phyloP scores from a whole-genome alignment of 2,888 invertebrate genomes.

The Hemistola chrysoprasaria region DNA sequence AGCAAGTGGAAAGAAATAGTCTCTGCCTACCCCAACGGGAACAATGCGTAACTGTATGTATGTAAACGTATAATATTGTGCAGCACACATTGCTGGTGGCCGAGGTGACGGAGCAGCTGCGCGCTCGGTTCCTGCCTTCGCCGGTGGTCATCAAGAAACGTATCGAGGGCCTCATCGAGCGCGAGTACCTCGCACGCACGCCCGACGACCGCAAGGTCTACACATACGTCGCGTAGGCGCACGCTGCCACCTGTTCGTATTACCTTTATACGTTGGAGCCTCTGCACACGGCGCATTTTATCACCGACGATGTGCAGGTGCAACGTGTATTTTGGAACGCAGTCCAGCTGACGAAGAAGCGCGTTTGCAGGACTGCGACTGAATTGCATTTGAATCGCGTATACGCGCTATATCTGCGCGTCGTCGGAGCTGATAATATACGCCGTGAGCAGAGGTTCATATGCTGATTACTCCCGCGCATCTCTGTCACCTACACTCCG shows the following conservation, averaged over 20 bases:
- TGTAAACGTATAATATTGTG: not conserved
- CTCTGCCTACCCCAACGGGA: too few relatives aligned
- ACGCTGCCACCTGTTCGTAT: conserved; percentile 25
- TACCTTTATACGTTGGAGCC: conserved; percentile 17
- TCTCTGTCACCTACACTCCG: too few relatives aligned
- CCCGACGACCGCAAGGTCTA: conserved; percentile 98
- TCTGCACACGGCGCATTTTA: conserved; percentile 10
- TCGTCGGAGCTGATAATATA: too few relatives aligned
- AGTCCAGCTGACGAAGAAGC: too few relatives aligned
- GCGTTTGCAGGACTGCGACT: too few relatives aligned
- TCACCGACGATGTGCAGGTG: too few relatives aligned
- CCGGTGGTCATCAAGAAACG: conserved; percentile 99
- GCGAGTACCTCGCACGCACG: conserved; percentile 98
- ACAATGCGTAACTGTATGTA: not conserved
- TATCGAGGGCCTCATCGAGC: conserved; percentile 99
- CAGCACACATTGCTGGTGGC: conserved; percentile 97
- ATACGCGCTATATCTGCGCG: too few relatives aligned
- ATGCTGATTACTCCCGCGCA: too few relatives aligned
- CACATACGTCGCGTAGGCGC: conserved; percentile 93
- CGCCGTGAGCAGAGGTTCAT: too few relatives aligned
- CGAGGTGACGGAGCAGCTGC: conserved; percentile 98
- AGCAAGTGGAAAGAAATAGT: too few relatives aligned
- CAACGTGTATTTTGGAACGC: too few relatives aligned
- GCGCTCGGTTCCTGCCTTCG: conserved; percentile 97
- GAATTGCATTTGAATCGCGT: too few relatives aligned